Conservation (phyloP, 1,140 invertebrate genomes). For the Pseudomyrmex pallidus region DNA sequence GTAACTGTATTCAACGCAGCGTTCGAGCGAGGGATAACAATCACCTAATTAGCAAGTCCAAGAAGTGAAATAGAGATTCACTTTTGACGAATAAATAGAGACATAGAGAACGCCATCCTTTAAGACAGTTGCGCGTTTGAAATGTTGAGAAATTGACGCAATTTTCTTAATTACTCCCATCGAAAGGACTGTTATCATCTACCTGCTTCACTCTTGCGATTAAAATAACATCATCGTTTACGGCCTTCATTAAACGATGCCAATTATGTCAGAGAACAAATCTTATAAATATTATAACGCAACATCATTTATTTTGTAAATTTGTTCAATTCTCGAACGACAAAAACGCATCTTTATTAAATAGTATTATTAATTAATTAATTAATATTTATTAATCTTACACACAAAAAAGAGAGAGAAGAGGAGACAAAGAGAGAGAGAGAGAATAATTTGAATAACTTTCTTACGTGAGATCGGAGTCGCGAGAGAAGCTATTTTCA, state of each 20-base stretch:
- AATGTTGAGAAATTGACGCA: conserved; percentile 53
- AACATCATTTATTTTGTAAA: conserved; percentile 41
- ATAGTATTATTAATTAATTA: not conserved
- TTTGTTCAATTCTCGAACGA: conserved; percentile 36
- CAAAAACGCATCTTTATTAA: conserved; percentile 47
- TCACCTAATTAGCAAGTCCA: conserved; percentile 47
- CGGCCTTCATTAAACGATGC: conserved; percentile 52
- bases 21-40: conserved; percentile 45
- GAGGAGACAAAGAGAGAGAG: too few species aligned
- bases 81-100: conserved; percentile 54
- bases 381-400: conserved; percentile 24
- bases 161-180: conserved; percentile 61
- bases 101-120: conserved; percentile 14
- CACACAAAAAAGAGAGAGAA: not conserved
- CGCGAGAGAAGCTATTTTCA: conserved; percentile 31
- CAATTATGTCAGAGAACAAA: conserved; percentile 41
- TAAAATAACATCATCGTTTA: conserved; percentile 54
- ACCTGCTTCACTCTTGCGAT: conserved; percentile 43
- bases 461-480: conserved; percentile 33
- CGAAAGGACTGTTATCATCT: conserved; percentile 45
- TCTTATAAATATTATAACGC: conserved; percentile 32
- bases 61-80: conserved; percentile 45
- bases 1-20: conserved; percentile 35
- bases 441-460: conserved; percentile 57
- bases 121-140: conserved; percentile 51